phyloP scores from a whole-genome alignment of 2,113 vertebrate species.

The Hippolais icterina region DNA sequence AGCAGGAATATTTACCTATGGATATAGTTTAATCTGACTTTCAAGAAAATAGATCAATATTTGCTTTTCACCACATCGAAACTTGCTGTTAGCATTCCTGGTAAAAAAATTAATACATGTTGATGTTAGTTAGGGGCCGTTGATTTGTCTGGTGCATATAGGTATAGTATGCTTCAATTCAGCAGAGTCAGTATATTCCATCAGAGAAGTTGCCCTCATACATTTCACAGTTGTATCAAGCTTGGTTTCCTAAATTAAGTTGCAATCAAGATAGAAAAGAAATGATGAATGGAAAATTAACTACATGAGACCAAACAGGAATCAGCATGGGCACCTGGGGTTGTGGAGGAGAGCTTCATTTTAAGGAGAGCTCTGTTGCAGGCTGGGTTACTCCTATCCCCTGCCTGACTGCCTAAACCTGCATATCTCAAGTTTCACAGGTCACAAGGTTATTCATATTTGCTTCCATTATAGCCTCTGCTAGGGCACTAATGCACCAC shows the following conservation, averaged over 20 bases:
- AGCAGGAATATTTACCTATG: conserved; percentile 6
- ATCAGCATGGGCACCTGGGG: background rate
- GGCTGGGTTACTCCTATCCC: background rate
- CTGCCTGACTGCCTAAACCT: background rate
- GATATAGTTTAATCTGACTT: background rate
- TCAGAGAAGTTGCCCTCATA: background rate
- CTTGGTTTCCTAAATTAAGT: background rate
- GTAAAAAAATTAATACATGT: conserved; percentile 12
- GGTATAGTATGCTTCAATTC: background rate
- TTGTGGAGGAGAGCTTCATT: background rate
- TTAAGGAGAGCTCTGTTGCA: background rate
- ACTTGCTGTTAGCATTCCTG: conserved; percentile 11
- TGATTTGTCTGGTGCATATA: background rate
- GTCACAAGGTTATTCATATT: background rate
- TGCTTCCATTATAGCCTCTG: background rate
- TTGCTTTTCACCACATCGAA: background rate
- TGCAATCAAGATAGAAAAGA: background rate
- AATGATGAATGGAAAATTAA: background rate
- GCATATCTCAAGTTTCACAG: background rate
- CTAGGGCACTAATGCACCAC: background rate
- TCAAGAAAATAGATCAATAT: conserved; percentile 46
- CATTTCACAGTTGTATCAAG: background rate
- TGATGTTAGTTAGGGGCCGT: background rate
- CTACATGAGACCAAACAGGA: background rate
- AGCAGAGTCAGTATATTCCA: background rate